Conservation (phyloP, 2,888 invertebrate genomes). For the Volucella bombylans region DNA sequence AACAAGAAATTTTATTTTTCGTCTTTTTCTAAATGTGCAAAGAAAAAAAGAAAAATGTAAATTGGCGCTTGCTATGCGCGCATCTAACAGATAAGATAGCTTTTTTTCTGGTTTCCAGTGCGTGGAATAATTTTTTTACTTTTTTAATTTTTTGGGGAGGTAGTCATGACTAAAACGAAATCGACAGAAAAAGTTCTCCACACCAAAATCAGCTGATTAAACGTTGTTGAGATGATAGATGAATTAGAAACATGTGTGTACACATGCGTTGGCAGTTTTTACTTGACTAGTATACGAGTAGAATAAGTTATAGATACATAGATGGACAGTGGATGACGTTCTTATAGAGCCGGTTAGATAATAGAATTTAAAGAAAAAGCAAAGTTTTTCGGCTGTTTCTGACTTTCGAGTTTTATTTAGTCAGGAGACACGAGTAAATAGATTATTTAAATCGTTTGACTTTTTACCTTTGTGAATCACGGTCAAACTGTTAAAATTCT, state of each 20-base stretch:
- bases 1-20: neutral
- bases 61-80: neutral
- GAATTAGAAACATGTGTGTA: conserved; percentile 47
- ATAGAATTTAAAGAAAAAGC: neutral
- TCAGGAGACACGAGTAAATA: no score
- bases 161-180: conserved; percentile 18
- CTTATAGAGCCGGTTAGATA: conserved; percentile 25
- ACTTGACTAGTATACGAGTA: neutral
- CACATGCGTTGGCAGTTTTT: conserved; percentile 24
- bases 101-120: neutral
- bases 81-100: conserved; percentile 5
- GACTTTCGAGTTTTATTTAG: no score
- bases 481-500: no score
- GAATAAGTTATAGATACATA: neutral
- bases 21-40: neutral
- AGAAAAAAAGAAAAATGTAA: neutral
- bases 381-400: no score
- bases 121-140: neutral
- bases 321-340: conserved; percentile 37
- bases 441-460: no score
- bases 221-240: conserved; percentile 39
- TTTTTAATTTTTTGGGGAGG: neutral
- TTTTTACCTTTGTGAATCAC: no score
- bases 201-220: conserved; percentile 65
- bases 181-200: conserved; percentile 12